These are phyloP conservation scores for Agonopterix subpropinquella DNA, from an alignment of 2,888 invertebrate genomes.

Conservation along the genomic window DNA sequence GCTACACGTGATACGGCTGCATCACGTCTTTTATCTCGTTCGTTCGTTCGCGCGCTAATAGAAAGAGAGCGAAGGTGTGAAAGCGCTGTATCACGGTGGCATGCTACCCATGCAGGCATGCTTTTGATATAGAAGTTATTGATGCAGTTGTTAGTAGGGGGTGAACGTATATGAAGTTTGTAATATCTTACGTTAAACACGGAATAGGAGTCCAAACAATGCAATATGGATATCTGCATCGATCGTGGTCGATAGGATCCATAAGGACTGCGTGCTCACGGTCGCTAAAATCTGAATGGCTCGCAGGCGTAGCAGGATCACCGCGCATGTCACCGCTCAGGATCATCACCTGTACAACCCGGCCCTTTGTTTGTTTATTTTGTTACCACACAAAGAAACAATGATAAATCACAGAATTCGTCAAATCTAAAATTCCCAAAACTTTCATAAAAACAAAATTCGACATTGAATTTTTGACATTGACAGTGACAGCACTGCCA, in stretches of 20 bases:
- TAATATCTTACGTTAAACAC: conserved; percentile 81
- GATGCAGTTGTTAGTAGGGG: background rate
- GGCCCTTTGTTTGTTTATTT: background rate
- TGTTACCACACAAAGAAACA: background rate
- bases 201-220: conserved; percentile 99
- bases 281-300: conserved; percentile 39
- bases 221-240: conserved; percentile 88
- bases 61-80: too few relatives aligned
- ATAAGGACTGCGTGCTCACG: conserved; percentile 54
- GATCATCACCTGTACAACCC: background rate
- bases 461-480: background rate
- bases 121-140: background rate
- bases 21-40: too few relatives aligned
- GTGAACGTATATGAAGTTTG: background rate
- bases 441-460: background rate
- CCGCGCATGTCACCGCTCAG: conserved; percentile 52
- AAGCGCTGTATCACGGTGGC: too few relatives aligned
- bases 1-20: too few relatives aligned
- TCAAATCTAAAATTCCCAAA: too few relatives aligned
- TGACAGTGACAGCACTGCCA: background rate
- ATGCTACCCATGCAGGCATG: too few relatives aligned
- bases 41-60: too few relatives aligned
- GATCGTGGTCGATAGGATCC: conserved; percentile 74
- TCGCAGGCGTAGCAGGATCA: conserved; percentile 42
- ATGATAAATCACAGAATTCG: background rate